Evolutionary conservation across 1,140 invertebrate genomes (phyloP).

Genomic region (Chionoecetes opilio): DNA sequence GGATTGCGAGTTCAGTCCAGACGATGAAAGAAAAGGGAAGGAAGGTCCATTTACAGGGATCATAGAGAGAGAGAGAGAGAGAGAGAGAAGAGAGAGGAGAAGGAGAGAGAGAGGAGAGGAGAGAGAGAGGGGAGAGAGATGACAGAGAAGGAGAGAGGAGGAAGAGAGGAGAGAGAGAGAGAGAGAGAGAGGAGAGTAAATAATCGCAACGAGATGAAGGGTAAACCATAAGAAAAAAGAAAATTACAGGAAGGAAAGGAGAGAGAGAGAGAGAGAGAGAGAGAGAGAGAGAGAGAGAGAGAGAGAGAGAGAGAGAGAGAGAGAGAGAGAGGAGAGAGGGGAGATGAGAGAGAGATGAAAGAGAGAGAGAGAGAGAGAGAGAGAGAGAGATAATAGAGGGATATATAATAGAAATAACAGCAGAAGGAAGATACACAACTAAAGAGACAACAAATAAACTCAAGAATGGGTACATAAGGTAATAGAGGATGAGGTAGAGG

Average conservation of each 20-base stretch:
- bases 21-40: conserved; percentile 22
- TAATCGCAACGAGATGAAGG: too few relatives aligned
- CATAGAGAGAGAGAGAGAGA: background rate
- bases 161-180: background rate
- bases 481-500: too few relatives aligned
- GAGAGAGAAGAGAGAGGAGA: background rate
- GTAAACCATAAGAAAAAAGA: too few relatives aligned
- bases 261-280: too few relatives aligned
- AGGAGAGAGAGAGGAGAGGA: background rate
- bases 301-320: too few relatives aligned
- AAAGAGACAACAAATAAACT: too few relatives aligned
- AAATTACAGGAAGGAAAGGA: background rate
- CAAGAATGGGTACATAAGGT: too few relatives aligned
- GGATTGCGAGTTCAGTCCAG: background rate
- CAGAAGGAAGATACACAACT: too few relatives aligned
- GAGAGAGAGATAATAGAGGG: too few relatives aligned
- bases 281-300: too few relatives aligned
- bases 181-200: background rate
- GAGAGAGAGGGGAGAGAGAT: background rate
- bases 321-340: background rate
- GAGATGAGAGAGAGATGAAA: background rate
- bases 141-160: background rate
- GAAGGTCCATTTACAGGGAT: background rate
- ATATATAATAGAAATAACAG: too few relatives aligned
- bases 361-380: background rate